Percentiles rank a stretch among this genome's conserved stretches.
phyloP scores from a whole-genome alignment of 2,113 vertebrate genomes.

The Oryzias celebensis region DNA sequence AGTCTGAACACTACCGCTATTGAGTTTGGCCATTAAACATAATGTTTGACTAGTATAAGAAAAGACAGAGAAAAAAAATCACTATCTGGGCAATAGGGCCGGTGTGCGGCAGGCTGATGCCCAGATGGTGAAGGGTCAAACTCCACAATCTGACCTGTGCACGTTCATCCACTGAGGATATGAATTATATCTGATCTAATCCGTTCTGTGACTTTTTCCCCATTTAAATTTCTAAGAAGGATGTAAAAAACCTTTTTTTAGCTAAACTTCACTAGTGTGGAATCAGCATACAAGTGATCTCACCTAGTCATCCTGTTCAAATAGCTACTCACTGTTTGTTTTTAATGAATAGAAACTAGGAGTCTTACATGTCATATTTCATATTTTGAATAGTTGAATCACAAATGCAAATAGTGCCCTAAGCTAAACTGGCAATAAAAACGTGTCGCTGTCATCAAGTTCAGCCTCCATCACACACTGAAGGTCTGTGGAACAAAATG shows the following conservation, averaged over 20 bases:
- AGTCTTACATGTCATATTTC: neutral
- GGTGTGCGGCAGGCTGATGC: slow-evolving; percentile 61
- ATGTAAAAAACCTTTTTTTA: too few relatives aligned
- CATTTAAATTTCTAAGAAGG: too few relatives aligned
- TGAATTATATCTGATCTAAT: too few relatives aligned
- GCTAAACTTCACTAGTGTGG: too few relatives aligned
- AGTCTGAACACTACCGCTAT: slow-evolving; percentile 84
- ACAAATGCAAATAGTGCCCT: neutral
- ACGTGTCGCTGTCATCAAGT: neutral
- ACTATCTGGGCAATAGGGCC: slow-evolving; percentile 64
- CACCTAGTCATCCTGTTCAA: slow-evolving; percentile 53
- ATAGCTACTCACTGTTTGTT: slow-evolving; percentile 42
- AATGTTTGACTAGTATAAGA: slow-evolving; percentile 86
- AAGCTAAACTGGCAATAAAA: neutral
- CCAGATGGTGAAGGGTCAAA: slow-evolving; percentile 34
- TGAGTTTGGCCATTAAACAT: slow-evolving; percentile 85
- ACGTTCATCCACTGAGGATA: too few relatives aligned
- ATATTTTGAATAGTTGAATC: neutral
- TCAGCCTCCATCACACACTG: slow-evolving; percentile 3
- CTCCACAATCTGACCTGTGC: too few relatives aligned
- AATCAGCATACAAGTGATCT: slow-evolving; percentile 12
- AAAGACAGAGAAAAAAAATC: slow-evolving; percentile 75
- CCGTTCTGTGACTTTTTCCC: too few relatives aligned
- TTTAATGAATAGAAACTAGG: neutral
- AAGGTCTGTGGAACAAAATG: slow-evolving; percentile 20